Evolutionary conservation across 2,888 invertebrate genomes (phyloP).

Genomic region (Philereme transversata): DNA sequence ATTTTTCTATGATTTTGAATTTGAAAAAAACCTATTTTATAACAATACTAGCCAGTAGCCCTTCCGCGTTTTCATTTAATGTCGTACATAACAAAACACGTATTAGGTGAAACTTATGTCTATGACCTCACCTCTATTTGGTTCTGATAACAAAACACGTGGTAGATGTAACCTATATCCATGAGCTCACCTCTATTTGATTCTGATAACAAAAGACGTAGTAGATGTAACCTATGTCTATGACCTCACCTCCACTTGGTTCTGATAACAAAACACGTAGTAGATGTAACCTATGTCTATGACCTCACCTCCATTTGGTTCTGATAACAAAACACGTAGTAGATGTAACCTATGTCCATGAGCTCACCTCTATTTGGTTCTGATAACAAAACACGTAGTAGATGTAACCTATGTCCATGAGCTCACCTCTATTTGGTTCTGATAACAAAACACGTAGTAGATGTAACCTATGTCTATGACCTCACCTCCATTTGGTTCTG

Average conservation of each 20-base stretch:
- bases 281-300: no score
- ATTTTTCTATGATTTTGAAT: no score
- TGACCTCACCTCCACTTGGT: conserved; percentile 65
- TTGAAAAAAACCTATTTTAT: no score
- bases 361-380: conserved; percentile 69
- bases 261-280: conserved; percentile 49
- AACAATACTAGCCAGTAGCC: no score
- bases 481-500: conserved; percentile 72
- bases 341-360: no score
- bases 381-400: conserved; percentile 40
- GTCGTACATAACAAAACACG: no score
- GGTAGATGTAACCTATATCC: no score
- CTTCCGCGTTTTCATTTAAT: no score
- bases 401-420: no score
- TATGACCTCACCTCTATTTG: conserved; percentile 63
- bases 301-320: conserved; percentile 69
- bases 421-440: conserved; percentile 70
- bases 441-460: conserved; percentile 37
- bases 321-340: conserved; percentile 41
- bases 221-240: no score
- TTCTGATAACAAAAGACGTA: conserved; percentile 53
- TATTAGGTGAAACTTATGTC: no score
- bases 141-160: conserved; percentile 53
- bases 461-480: not conserved
- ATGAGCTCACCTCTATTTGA: conserved; percentile 64